These are phyloP conservation scores for Hirudinaria manillensis DNA, from an alignment of 2,888 invertebrate species.

Conservation along the genomic window DNA sequence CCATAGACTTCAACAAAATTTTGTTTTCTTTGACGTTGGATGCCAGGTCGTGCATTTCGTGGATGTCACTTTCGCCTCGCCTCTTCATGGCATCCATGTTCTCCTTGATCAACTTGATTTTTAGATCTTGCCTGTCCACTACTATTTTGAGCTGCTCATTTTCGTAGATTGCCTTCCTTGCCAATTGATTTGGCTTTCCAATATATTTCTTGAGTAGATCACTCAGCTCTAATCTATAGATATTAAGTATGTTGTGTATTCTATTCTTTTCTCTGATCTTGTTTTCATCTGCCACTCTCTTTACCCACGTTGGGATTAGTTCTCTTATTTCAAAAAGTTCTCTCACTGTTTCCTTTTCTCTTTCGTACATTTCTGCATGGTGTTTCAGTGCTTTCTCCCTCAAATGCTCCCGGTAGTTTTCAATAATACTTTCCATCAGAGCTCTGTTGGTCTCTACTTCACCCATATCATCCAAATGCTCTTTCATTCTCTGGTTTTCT, in stretches of 20 bases:
- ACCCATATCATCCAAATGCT: neutral
- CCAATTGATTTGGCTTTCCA: constrained; percentile 26
- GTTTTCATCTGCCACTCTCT: constrained; percentile 26
- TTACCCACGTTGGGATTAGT: constrained; percentile 26
- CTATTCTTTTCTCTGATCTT: constrained; percentile 12
- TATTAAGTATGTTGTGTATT: constrained; percentile 23
- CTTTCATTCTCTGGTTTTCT: constrained; percentile 20
- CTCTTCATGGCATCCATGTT: constrained; percentile 30
- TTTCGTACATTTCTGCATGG: constrained; percentile 24
- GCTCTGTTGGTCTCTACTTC: neutral
- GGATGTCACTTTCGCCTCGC: constrained; percentile 21
- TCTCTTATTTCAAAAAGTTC: constrained; percentile 28
- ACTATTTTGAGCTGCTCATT: constrained; percentile 23
- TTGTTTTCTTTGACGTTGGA: constrained; percentile 30
- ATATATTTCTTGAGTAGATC: constrained; percentile 26
- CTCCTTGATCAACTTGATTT: constrained; percentile 26
- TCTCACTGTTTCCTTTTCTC: constrained; percentile 29
- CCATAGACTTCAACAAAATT: constrained; percentile 21
- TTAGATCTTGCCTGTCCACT: constrained; percentile 19
- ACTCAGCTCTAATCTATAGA: constrained; percentile 22
- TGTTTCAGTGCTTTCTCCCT: constrained; percentile 20
- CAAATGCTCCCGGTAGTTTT: constrained; percentile 5
- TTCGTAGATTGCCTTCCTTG: constrained; percentile 25
- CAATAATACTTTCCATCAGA: neutral
- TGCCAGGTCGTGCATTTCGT: constrained; percentile 29